Base-by-base conservation (phyloP, 2,888 invertebrate genomes). In the Isoperla grammatica region DNA sequence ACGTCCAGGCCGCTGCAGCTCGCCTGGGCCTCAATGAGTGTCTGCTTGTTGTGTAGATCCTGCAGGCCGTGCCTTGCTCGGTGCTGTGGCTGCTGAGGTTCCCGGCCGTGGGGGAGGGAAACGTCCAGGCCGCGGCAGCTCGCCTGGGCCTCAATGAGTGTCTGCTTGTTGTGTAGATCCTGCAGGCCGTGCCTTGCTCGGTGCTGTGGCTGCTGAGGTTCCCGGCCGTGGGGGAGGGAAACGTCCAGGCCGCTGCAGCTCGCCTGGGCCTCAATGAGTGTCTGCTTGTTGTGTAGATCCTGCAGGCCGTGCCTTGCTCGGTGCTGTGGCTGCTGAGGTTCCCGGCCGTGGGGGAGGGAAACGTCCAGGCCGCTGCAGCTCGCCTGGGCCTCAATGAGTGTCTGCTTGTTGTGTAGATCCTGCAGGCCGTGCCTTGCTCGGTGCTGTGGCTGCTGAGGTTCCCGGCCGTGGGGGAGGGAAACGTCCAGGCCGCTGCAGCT, bases 71-170 rank as follows among this genome's bases (percentile, higher is more conserved):
- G 61, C 95, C 96, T 46, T 95, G 96, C 72, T 85, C 93, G 49
- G 88, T 97, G 50, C 76, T 99, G 59, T 99, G 98, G 98, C 78
- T 99, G 63, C 77, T 99, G 64, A 81, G 95, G 61, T 99, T 99
- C 76, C 99, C 99, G 0, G 90, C 90, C 59, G 87, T 88, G 62
- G 88, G 94, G 20, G 90, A 92, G 75, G 85, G 88, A 19, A 90
- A 93, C 75, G 75, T 89, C 54, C 83, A 85, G 69, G 84, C 86
- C 65, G 87, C 88, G 65, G 90, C 91, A 19, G 83, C 85, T 67
- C 86, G 85, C 66, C 79, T 90, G 72, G 95, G 90, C 76, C 74
- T 95, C n/a, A n/a, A n/a, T n/a, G n/a, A n/a, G n/a, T n/a, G n/a
- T n/a, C n/a, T n/a, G n/a, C n/a, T n/a, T n/a, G n/a, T n/a, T n/a